Conservation (phyloP, 2,113 vertebrate species). For the Phyllostomus discolor region DNA sequence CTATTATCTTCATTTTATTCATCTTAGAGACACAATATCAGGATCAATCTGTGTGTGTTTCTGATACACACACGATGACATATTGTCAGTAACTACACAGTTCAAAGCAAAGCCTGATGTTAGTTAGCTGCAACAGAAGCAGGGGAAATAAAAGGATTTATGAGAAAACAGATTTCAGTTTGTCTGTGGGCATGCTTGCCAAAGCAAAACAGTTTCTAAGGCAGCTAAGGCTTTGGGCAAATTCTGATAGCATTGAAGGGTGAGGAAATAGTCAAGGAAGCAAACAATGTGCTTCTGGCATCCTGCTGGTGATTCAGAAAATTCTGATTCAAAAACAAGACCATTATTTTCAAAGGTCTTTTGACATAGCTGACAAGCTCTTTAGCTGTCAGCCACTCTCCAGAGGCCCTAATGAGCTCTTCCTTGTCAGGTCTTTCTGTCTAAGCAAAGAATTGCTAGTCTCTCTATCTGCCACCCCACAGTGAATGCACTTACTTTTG, state of each 20-base stretch:
- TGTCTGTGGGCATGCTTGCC: background rate
- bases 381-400: conserved; percentile 53
- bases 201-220: conserved; percentile 18
- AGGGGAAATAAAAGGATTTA: conserved; percentile 10
- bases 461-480: conserved; percentile 14
- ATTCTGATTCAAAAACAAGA: conserved; percentile 53
- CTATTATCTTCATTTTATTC: background rate
- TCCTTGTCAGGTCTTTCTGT: conserved; percentile 62
- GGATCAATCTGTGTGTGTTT: background rate
- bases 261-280: conserved; percentile 27
- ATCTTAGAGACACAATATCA: background rate
- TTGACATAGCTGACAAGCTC: conserved; percentile 37
- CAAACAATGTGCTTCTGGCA: conserved; percentile 16
- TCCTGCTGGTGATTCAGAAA: conserved; percentile 57
- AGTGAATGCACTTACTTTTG: conserved; percentile 5
- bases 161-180: conserved; percentile 25
- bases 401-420: conserved; percentile 65
- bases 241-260: conserved; percentile 1
- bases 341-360: conserved; percentile 60
- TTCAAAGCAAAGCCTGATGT: conserved; percentile 14
- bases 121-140: conserved; percentile 41
- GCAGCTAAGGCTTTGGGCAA: background rate
- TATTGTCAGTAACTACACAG: background rate
- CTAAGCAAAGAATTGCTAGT: conserved; percentile 66
- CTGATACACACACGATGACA: background rate